Conservation (phyloP, 2,888 invertebrate genomes). For the Alloscopus bannaensis region DNA sequence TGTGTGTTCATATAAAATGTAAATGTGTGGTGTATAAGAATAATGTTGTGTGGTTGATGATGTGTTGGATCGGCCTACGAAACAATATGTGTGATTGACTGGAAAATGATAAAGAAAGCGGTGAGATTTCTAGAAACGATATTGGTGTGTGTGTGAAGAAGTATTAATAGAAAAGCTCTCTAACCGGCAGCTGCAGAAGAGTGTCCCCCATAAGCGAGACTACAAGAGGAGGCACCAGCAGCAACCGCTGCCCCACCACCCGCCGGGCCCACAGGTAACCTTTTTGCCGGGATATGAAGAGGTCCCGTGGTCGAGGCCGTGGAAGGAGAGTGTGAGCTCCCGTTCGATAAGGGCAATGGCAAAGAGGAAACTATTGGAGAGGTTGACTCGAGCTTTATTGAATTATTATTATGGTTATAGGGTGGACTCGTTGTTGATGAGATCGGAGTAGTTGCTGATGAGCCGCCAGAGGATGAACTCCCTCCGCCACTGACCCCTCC, state of each 20-base stretch:
- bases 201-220: conserved; percentile 68
- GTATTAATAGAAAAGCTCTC: conserved; percentile 61
- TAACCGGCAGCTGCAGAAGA: conserved; percentile 67
- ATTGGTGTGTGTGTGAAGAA: conserved; percentile 25
- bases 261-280: conserved; percentile 65
- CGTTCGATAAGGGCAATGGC: conserved; percentile 65
- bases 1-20: no score
- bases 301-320: conserved; percentile 66
- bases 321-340: conserved; percentile 66
- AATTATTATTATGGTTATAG: conserved; percentile 68
- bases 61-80: no score
- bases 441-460: conserved; percentile 71
- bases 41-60: no score
- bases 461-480: conserved; percentile 68
- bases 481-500: conserved; percentile 65
- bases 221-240: conserved; percentile 62
- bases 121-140: no score
- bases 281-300: conserved; percentile 72
- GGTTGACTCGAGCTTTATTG: conserved; percentile 69
- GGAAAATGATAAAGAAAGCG: no score
- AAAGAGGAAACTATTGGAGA: conserved; percentile 66
- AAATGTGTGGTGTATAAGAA: no score
- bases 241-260: conserved; percentile 61
- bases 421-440: conserved; percentile 71
- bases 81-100: no score